Percentiles rank a stretch among this genome's conserved stretches.
Evolutionary conservation across 1,140 invertebrate species (phyloP).

Genomic region (Meteorus sp.): DNA sequence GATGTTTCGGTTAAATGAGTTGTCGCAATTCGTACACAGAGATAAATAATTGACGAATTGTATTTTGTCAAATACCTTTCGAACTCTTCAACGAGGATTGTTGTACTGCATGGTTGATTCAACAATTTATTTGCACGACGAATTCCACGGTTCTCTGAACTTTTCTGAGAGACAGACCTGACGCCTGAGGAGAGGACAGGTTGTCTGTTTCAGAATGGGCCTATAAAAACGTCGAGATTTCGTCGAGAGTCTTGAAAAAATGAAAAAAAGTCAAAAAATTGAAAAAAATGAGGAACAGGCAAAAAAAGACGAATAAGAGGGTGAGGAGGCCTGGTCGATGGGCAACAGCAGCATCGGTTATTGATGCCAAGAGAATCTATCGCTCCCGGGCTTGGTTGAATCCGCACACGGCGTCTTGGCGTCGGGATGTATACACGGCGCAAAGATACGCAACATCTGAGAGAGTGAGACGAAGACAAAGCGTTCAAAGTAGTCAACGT

Average conservation of each 20-base stretch:
- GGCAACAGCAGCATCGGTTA: slow-evolving; percentile 21
- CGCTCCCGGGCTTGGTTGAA: slow-evolving; percentile 44
- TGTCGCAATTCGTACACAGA: no score
- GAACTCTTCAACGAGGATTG: no score
- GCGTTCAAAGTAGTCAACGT: background rate
- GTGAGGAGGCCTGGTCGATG: background rate
- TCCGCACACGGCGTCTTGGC: slow-evolving; percentile 17
- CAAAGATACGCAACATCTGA: background rate
- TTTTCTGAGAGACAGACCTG: background rate
- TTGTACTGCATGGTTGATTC: no score
- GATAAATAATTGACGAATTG: no score
- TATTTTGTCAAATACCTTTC: no score
- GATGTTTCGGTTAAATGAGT: no score
- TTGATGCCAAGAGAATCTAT: slow-evolving; percentile 42
- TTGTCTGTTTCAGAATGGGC: background rate
- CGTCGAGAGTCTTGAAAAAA: slow-evolving; percentile 12
- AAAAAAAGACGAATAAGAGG: slow-evolving; percentile 4
- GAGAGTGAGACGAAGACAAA: slow-evolving; percentile 10
- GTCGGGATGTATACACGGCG: slow-evolving; percentile 3
- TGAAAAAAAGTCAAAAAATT: slow-evolving; percentile 8
- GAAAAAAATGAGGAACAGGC: background rate
- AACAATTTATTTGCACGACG: no score
- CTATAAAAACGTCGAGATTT: slow-evolving; percentile 24
- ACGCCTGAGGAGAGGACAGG: slow-evolving; percentile 8
- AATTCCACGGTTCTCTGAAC: background rate